These are phyloP conservation scores for Lutraria lutraria DNA, from an alignment of 2,888 invertebrate species.

Conservation along the genomic window DNA sequence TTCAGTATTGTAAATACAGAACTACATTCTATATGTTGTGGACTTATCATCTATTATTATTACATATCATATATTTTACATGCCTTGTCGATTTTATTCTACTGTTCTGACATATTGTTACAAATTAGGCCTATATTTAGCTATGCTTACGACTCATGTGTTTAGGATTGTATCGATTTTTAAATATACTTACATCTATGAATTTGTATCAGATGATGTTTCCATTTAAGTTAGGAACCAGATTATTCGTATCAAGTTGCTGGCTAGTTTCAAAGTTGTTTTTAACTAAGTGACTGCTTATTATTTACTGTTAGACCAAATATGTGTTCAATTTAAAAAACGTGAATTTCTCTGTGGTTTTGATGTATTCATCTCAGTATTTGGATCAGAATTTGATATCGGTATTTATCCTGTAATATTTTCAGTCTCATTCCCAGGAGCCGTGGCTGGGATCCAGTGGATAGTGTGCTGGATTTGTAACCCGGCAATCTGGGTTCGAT, in stretches of 20 bases:
- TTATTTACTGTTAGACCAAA: neutral
- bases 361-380: too few relatives aligned
- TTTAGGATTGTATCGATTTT: neutral
- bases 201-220: neutral
- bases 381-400: too few relatives aligned
- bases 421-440: too few relatives aligned
- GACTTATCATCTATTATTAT: neutral
- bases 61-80: conserved; percentile 16
- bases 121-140: neutral
- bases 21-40: neutral
- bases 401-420: too few relatives aligned
- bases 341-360: neutral
- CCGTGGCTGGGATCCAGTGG: too few relatives aligned
- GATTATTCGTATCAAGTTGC: neutral
- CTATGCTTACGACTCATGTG: neutral
- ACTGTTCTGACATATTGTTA: neutral
- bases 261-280: neutral
- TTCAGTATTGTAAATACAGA: conserved; percentile 33
- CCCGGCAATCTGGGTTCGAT: too few relatives aligned
- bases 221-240: neutral
- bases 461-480: too few relatives aligned
- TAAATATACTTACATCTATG: neutral
- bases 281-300: neutral
- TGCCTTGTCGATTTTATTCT: neutral
- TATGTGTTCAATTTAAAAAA: neutral